Evolutionary conservation across 2,888 invertebrate species (phyloP), one percentile per base, ranked within the genome.

Genomic region (Tiliacea citrago): DNA sequence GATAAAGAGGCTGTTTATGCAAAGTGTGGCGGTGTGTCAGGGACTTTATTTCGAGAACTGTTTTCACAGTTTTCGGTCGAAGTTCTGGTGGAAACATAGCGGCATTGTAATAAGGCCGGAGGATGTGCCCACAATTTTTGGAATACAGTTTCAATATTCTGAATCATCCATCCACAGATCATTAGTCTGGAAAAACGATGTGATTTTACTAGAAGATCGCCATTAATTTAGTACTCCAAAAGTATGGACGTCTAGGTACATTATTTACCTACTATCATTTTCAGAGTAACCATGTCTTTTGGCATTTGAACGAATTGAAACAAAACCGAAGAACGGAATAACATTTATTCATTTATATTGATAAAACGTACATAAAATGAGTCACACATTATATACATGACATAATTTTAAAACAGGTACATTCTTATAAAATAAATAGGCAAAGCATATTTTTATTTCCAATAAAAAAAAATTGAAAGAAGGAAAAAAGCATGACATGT

Each of bases 1-100:
- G 87, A 89, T 89, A 80, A 83, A 89, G 82, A 73, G 86, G 55
- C 70, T 83, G 84, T 84, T 88, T 87, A 79, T 87, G 75, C 73
- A 75, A 83, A 81, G 73, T 13, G 57, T 24, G 58, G 58, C 53
- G 72, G 73, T 67, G 39, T 72, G 67, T 72, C 29, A n/a, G 45
- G 42, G 73, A 77, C 75, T 84, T 83, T 77, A 82, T 84, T 85
- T 79, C 60, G 49, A 68, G 71, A 72, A 84, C 60, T 71, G 77
- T 81, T 76, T 69, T 53, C 71, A 39, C 47, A 69, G 74, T 83
- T 78, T 86, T 81, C 60, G 39, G 55, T 61, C 10, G 16, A 57
- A 75, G 61, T 75, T 60, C 13, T 73, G 72, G 1, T 75, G 72
- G 4, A 66, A 75, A 75, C 65, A 72, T 60, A 74, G 24, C 7